Evolutionary conservation across 2,888 invertebrate species (phyloP).

Genomic region (Balanococcus diminutus): DNA sequence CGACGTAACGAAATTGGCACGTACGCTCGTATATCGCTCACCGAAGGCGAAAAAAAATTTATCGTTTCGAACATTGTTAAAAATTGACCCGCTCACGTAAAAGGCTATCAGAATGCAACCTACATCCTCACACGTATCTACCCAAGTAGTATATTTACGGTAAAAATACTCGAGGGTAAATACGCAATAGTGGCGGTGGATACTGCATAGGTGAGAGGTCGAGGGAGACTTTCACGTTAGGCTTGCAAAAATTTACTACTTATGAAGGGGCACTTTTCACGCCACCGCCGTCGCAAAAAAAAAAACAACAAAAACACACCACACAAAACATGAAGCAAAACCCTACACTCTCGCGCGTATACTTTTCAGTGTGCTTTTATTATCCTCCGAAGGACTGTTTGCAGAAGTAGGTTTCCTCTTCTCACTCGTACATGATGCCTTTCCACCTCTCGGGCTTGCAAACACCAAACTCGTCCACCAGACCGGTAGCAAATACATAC

Average conservation of each 20-base stretch:
- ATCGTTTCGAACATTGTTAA: conserved; percentile 19
- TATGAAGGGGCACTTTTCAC: conserved; percentile 20
- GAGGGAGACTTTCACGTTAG: neutral
- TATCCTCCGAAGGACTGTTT: conserved; percentile 15
- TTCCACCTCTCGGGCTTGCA: neutral
- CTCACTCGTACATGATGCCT: neutral
- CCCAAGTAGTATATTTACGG: neutral
- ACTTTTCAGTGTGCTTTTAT: conserved; percentile 11
- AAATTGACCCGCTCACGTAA: conserved; percentile 18
- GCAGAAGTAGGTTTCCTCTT: neutral
- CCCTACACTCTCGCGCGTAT: neutral
- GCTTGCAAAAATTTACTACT: conserved; percentile 24
- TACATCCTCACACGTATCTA: conserved; percentile 8
- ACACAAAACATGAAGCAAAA: neutral
- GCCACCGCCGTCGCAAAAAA: neutral
- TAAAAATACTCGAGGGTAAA: conserved; percentile 25
- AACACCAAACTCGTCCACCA: neutral
- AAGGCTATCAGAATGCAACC: conserved; percentile 6
- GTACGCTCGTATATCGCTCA: conserved; percentile 3
- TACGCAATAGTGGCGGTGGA: neutral
- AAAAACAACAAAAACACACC: neutral
- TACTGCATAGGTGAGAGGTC: neutral
- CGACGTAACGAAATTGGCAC: neutral
- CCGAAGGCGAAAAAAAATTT: conserved; percentile 23
- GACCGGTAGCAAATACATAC: neutral